Percentiles rank a stretch among this genome's conserved stretches.
These are phyloP conservation scores for Lepus oiostolus DNA, from an alignment of 2,797 vertebrate genomes.

Conservation along the genomic window DNA sequence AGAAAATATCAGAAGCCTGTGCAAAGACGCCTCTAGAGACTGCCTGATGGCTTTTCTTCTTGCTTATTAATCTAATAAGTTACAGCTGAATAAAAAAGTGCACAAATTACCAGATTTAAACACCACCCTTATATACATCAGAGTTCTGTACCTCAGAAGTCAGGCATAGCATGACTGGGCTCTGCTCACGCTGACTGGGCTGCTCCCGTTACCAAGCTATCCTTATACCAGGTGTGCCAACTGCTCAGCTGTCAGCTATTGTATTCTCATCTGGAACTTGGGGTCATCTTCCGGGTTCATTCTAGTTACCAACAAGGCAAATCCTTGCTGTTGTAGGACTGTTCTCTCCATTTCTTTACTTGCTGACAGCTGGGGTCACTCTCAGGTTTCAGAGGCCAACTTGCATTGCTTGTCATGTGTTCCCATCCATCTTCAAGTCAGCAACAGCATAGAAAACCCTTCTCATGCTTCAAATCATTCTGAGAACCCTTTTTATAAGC, in stretches of 20 bases:
- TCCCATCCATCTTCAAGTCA: background rate
- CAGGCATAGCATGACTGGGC: background rate
- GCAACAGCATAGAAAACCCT: background rate
- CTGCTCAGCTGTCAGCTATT: background rate
- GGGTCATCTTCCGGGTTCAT: background rate
- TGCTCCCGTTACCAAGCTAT: background rate
- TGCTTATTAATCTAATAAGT: background rate
- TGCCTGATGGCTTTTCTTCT: background rate
- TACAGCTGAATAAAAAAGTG: background rate
- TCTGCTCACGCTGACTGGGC: background rate
- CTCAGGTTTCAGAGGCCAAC: background rate
- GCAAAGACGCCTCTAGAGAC: background rate
- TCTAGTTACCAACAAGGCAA: background rate
- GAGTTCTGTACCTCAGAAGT: background rate
- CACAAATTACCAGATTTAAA: slow-evolving; percentile 29
- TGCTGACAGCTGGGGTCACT: background rate
- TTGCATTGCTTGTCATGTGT: background rate
- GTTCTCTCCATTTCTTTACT: background rate
- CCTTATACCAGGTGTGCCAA: background rate
- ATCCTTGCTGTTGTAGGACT: background rate
- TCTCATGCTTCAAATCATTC: slow-evolving; percentile 1
- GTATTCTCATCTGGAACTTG: background rate
- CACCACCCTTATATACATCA: background rate
- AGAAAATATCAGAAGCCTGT: slow-evolving; percentile 4
- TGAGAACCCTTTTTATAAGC: background rate